phyloP scores from a whole-genome alignment of 2,113 vertebrate species.

The Scolopax mira region DNA sequence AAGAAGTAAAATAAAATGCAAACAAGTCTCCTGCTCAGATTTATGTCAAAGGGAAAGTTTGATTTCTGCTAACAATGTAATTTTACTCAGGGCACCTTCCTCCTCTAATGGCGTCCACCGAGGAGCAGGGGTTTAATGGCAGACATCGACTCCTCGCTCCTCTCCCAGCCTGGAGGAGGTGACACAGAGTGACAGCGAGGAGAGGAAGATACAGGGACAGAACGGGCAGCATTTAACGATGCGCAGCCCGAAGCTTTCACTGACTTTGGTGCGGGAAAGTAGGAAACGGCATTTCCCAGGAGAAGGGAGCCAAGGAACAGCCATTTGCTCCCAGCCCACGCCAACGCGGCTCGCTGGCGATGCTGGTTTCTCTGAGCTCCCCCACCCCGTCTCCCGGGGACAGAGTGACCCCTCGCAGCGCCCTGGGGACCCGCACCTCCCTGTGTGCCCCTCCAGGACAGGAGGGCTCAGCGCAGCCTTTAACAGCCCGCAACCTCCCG shows the following conservation, averaged over 20 bases:
- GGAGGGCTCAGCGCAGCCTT: not conserved
- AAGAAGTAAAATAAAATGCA: not conserved
- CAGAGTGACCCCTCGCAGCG: not conserved
- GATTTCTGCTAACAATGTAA: not conserved
- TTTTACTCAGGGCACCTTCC: not conserved
- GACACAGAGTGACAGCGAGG: not conserved
- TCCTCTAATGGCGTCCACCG: not conserved
- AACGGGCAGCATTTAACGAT: not conserved
- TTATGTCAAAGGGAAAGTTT: not conserved
- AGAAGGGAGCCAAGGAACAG: not conserved
- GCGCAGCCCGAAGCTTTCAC: not conserved
- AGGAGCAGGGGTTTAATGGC: not conserved
- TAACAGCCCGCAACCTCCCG: not conserved
- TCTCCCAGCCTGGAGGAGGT: not conserved
- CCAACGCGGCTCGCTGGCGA: rapidly evolving
- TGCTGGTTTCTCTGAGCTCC: not conserved
- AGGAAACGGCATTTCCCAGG: not conserved
- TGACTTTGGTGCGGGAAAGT: not conserved
- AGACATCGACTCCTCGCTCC: not conserved
- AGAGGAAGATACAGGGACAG: not conserved
- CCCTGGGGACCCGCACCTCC: rapidly evolving
- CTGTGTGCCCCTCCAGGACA: rapidly evolving
- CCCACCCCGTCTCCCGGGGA: not conserved
- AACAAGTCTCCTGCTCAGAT: not conserved
- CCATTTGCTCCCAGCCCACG: not conserved